Evolutionary conservation across 2,113 vertebrate genomes (phyloP), one percentile per base, ranked within the genome.

Genomic region (Tetrax tetrax): DNA sequence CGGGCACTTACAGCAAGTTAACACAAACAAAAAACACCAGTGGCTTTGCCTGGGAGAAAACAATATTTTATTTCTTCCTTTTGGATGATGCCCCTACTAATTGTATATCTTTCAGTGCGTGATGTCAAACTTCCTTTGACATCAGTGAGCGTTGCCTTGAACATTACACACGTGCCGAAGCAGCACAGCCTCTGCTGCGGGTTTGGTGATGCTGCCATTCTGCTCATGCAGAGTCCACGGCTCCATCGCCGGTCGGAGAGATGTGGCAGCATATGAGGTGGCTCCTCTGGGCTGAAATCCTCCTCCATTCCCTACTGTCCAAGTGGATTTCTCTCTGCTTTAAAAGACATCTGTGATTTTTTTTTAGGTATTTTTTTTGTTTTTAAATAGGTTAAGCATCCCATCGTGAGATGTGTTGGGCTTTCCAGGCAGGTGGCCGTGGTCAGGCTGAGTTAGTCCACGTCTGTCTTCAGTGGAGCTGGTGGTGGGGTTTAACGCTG

Each of bases 81-180:
- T n/a, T 82, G 27, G 47, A 60, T 91, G 56, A 61, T 25, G 75
- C 28, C 35, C 35, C 12, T 83, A 22, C 54, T 87, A 43, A 86
- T 78, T 74, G 82, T 60, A 28, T 2, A 17, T 23, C 47, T 86
- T 86, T 64, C 65, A 45, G 43, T 37, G 38, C 1, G 0, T 70
- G 63, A 43, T 0, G 1, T 56, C 41, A 43, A 54, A 76, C 79
- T 83, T 93, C 83, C 79, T 78, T 83, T 95, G 87, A 79, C 60
- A 76, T 90, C 71, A 61, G 27, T 4, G 63, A 21, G 2, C 3
- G 6, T 66, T 63, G 60, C 51, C 41, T 59, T 54, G 38, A 10
- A 63, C 27, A 6, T 23, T 19, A 5, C 28, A 33, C 4, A 0
- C 1, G 4, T 80, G 63, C 37, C 43, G 57, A 1, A 0, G 4